Conservation (phyloP, 2,113 vertebrate genomes). For the Macaca mulatta region DNA sequence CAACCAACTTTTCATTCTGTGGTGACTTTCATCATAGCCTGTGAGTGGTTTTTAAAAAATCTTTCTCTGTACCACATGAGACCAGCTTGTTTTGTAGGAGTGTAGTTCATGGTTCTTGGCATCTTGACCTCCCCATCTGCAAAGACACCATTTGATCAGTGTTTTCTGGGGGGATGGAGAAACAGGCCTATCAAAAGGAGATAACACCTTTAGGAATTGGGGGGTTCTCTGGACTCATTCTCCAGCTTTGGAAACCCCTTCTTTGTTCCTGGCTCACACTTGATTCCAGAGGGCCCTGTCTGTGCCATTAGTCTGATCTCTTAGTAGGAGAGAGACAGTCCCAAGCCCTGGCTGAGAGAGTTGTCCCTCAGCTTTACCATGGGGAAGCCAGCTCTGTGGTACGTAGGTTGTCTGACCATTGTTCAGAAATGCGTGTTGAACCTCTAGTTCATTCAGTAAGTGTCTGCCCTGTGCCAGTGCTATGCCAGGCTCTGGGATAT, state of each 20-base stretch:
- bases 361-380: background rate
- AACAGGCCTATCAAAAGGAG: background rate
- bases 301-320: background rate
- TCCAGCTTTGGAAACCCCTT: background rate
- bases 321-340: background rate
- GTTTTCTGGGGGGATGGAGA: background rate
- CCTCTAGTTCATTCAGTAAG: background rate
- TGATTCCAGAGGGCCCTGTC: background rate
- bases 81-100: background rate
- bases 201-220: background rate
- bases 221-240: background rate
- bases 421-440: background rate
- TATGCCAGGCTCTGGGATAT: background rate
- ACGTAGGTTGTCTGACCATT: background rate
- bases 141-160: background rate
- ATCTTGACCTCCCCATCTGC: background rate
- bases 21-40: background rate
- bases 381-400: background rate
- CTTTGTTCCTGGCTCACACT: background rate
- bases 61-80: background rate
- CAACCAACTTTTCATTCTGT: background rate
- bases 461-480: background rate
- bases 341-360: background rate
- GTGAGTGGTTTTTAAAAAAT: background rate
- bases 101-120: background rate